Evolutionary conservation across 2,888 invertebrate genomes (phyloP).

Genomic region (Drosophila testacea): DNA sequence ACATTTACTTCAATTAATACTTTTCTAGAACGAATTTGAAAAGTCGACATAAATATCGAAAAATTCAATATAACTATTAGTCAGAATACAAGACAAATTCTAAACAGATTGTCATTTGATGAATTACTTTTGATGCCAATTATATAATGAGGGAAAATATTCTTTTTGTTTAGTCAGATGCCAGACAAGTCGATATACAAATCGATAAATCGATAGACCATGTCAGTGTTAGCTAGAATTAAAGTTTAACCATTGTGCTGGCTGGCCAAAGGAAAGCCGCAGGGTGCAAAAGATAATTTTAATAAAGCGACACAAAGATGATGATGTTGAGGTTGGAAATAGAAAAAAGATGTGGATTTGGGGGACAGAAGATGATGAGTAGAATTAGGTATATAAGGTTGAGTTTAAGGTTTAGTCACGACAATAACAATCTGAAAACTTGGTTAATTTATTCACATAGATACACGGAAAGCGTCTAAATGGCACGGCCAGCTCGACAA

Average conservation of each 20-base stretch:
- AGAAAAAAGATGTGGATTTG: background rate
- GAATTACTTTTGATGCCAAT: too few relatives aligned
- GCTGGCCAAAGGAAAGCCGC: constrained; percentile 32
- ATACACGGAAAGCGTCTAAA: constrained; percentile 92
- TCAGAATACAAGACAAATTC: too few relatives aligned
- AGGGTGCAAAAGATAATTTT: constrained; percentile 46
- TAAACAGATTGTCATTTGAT: too few relatives aligned
- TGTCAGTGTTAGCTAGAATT: background rate
- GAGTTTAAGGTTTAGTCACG: constrained; percentile 12
- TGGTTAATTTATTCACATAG: constrained; percentile 85
- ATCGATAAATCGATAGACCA: background rate
- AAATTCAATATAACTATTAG: too few relatives aligned
- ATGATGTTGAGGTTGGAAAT: constrained; percentile 4
- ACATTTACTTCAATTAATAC: too few relatives aligned
- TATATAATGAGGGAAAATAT: too few relatives aligned
- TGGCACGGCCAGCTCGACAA: constrained; percentile 90
- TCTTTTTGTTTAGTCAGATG: too few relatives aligned
- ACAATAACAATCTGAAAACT: constrained; percentile 55
- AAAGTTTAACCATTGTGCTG: constrained; percentile 32
- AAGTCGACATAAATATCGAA: too few relatives aligned
- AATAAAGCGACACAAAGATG: constrained; percentile 48
- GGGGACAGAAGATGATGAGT: constrained; percentile 3
- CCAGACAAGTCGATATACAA: background rate
- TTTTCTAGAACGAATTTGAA: too few relatives aligned
- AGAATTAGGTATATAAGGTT: background rate